Base-by-base conservation (phyloP, 2,797 vertebrate species). In the Sebastes taczanowskii region DNA sequence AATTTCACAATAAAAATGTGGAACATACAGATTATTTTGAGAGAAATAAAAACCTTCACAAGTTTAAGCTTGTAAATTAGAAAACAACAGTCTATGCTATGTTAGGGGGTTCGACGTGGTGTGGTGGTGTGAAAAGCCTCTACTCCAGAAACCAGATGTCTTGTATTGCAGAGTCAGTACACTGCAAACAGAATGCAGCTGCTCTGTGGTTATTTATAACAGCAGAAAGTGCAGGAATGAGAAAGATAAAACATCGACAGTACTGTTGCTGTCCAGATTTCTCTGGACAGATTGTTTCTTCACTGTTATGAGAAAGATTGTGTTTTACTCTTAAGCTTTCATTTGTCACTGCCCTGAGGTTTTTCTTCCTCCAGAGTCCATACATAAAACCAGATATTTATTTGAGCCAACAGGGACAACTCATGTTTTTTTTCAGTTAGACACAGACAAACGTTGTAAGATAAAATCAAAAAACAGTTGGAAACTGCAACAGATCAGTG, bases 191-290 rank as follows among this genome's bases (percentile, higher is more conserved):
- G 29, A 79, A 18, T 23, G 52, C 46, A 86, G 80, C 77, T 79
- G 78, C 34, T 80, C 35, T 71, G 23, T 58, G 58, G 42, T 77
- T 65, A 82, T 86, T 81, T 68, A 62, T 69, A 76, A 72, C 23
- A 32, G 35, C 74, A 70, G 27, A 34, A 70, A 71, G 60, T 53
- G 52, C 38, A 74, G 63, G 55, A 32, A n/a, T 5, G 20, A 63
- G 30, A 61, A 49, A 61, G 59, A 79, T 35, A 78, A 88, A 74
- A 69, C 35, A 62, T 71, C 20, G 34, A 16, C 56, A 56, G 27
- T 11, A 42, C 20, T 38, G 61, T 29, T 80, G 60, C 71, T 53
- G 68, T 82, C 22, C 32, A 34, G 64, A 62, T 53, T 81, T 68
- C 35, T 74, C 4, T 63, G 58, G 71, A 68, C 38, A 55, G 23